phyloP scores from a whole-genome alignment of 1,140 invertebrate genomes.

The Solen grandis region DNA sequence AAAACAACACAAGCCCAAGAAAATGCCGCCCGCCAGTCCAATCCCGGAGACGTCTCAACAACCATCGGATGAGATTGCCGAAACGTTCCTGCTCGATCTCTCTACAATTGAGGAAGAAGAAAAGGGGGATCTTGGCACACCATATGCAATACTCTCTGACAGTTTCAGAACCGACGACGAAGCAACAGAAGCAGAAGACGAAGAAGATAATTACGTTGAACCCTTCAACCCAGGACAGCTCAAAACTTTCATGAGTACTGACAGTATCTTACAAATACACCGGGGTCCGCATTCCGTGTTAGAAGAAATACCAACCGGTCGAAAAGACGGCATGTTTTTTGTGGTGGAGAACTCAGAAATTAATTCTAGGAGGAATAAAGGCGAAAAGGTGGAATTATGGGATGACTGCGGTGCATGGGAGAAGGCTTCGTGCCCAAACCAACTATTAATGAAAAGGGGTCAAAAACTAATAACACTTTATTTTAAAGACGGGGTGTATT shows the following conservation, averaged over 20 bases:
- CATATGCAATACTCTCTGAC: not conserved
- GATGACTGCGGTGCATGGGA: slow-evolving; percentile 23
- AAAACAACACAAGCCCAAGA: not conserved
- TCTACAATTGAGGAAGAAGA: too few species aligned
- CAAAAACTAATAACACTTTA: too few species aligned
- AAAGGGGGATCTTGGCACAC: not conserved
- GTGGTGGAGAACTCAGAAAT: not conserved
- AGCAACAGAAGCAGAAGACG: too few species aligned
- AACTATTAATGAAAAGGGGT: not conserved
- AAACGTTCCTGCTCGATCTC: not conserved
- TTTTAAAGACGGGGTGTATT: not conserved
- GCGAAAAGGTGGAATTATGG: not conserved
- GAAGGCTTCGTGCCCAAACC: not conserved
- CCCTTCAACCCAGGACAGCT: not conserved
- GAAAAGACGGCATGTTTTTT: slow-evolving; percentile 1
- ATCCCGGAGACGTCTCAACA: not conserved
- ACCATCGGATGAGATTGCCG: not conserved
- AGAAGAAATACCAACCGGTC: not conserved
- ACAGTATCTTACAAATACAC: too few species aligned
- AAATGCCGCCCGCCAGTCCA: not conserved
- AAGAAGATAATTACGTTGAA: not conserved
- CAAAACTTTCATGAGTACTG: not conserved
- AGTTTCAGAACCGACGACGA: too few species aligned
- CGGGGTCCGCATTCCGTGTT: not conserved
- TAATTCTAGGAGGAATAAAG: not conserved